phyloP scores from a whole-genome alignment of 2,113 vertebrate species.

The Poeciliopsis occidentalis region DNA sequence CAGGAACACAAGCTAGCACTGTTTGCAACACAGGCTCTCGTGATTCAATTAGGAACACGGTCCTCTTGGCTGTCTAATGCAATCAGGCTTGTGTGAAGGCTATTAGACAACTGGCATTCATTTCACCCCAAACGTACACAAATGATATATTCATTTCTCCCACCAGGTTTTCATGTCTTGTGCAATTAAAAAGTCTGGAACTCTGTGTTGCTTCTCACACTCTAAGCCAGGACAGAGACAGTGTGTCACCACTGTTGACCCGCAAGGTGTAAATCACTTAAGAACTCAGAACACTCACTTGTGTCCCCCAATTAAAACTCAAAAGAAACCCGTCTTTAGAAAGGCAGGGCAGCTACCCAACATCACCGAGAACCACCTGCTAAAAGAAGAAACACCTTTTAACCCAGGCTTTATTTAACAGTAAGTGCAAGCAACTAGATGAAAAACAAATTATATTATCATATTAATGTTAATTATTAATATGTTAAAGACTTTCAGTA shows the following conservation, averaged over 20 bases:
- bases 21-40: conserved; percentile 72
- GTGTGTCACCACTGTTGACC: conserved; percentile 50
- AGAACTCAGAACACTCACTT: conserved; percentile 31
- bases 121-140: conserved; percentile 71
- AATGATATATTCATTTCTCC: conserved; percentile 77
- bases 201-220: conserved; percentile 47
- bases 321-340: neutral
- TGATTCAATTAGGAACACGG: conserved; percentile 80
- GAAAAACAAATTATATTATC: neutral
- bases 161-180: conserved; percentile 69
- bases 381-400: neutral
- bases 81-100: conserved; percentile 82
- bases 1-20: conserved; percentile 61
- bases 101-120: conserved; percentile 80
- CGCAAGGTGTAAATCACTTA: conserved; percentile 49
- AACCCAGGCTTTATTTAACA: neutral
- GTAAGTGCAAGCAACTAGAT: neutral
- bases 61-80: conserved; percentile 77
- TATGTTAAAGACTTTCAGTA: no score
- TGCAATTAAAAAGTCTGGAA: conserved; percentile 75
- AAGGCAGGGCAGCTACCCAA: no score
- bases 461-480: neutral
- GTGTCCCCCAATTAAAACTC: conserved; percentile 4
- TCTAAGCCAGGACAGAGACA: conserved; percentile 34
- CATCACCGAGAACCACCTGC: neutral